phyloP scores from a whole-genome alignment of 2,113 vertebrate species.

The Trinectes maculatus region DNA sequence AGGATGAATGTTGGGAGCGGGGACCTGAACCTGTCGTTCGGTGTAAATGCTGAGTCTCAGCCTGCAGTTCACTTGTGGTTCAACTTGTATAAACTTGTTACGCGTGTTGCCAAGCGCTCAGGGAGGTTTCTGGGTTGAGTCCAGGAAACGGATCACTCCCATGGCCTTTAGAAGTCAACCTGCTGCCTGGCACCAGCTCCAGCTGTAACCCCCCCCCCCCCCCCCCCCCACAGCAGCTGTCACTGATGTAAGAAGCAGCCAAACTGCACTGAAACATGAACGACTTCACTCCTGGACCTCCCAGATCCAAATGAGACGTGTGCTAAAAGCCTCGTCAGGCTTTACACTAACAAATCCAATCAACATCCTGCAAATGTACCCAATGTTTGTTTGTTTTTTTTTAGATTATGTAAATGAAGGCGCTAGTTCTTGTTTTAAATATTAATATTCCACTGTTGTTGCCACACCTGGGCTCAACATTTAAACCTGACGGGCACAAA shows the following conservation, averaged over 20 bases:
- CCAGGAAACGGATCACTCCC: constrained; percentile 29
- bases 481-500: not conserved
- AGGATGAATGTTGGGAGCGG: constrained; percentile 1
- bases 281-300: constrained; percentile 1
- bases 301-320: no score
- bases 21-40: constrained; percentile 8
- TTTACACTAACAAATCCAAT: not conserved
- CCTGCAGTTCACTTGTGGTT: constrained; percentile 35
- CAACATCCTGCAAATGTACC: no score
- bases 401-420: no score
- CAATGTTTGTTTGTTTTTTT: no score
- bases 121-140: constrained; percentile 17
- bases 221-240: constrained; percentile 20
- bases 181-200: constrained; percentile 12
- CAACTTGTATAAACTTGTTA: constrained; percentile 35
- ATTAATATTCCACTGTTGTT: not conserved
- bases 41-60: constrained; percentile 7
- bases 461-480: not conserved
- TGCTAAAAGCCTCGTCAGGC: not conserved
- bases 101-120: constrained; percentile 13
- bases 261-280: not conserved
- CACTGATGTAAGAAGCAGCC: constrained; percentile 1
- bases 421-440: no score
- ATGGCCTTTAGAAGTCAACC: constrained; percentile 25
- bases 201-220: constrained; percentile 8